These are phyloP conservation scores for Bolborhynchus lineola DNA, from an alignment of 2,113 vertebrate species.

Conservation along the genomic window DNA sequence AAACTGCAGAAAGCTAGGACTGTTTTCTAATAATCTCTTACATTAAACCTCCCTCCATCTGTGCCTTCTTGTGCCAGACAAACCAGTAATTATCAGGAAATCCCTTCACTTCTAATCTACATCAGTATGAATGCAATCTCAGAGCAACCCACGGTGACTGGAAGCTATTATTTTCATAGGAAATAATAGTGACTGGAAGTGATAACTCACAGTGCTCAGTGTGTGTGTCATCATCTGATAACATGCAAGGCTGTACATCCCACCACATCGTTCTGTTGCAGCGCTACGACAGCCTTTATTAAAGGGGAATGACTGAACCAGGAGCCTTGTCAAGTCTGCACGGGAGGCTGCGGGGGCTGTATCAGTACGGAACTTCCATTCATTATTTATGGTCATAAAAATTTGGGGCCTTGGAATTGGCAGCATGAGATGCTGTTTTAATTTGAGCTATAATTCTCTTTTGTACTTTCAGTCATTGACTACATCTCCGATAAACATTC, in stretches of 20 bases:
- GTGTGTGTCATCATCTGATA: constrained; percentile 65
- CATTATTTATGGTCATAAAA: constrained; percentile 32
- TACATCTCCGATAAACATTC: constrained; percentile 28
- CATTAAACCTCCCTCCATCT: constrained; percentile 9
- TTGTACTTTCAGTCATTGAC: constrained; percentile 31
- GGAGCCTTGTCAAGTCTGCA: neutral
- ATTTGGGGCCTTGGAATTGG: neutral
- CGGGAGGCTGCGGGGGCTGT: neutral
- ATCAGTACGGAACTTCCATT: neutral
- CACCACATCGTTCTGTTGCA: constrained; percentile 8
- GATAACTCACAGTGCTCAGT: constrained; percentile 56
- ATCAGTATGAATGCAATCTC: constrained; percentile 58
- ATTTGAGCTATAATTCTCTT: constrained; percentile 45
- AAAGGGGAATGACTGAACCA: neutral
- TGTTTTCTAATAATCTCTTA: neutral
- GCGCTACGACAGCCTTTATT: neutral
- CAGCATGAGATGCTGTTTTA: constrained; percentile 47
- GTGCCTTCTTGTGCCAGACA: constrained; percentile 41
- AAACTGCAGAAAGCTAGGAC: neutral
- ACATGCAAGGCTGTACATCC: constrained; percentile 31
- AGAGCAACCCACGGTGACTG: constrained; percentile 71
- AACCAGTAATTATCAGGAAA: constrained; percentile 63
- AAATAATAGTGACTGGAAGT: constrained; percentile 70
- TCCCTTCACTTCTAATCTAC: constrained; percentile 61
- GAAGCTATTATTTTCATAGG: constrained; percentile 70